A percentile compares a stretch with the other conserved stretches of the same genome.
Conservation (phyloP, 2,113 vertebrate genomes). For the Festucalex cinctus region DNA sequence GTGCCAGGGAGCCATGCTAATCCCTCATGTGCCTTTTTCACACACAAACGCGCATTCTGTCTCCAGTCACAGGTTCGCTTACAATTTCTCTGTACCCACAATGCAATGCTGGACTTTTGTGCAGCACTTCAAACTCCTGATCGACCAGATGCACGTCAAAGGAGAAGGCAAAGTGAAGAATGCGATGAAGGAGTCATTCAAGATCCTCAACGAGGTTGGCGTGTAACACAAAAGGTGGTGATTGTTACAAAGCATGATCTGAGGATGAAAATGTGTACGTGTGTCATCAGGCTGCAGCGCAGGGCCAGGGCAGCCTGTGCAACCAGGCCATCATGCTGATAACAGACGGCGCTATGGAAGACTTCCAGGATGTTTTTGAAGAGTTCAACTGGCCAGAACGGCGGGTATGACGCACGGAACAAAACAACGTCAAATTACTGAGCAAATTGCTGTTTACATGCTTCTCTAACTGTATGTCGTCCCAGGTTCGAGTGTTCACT, state of each 20-base stretch:
- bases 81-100: neutral
- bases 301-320: slow-evolving; percentile 86
- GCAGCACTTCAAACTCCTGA: slow-evolving; percentile 92
- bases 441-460: neutral
- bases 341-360: slow-evolving; percentile 91
- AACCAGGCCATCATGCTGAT: slow-evolving; percentile 98
- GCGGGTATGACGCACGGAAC: slow-evolving; percentile 72
- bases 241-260: neutral
- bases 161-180: slow-evolving; percentile 87
- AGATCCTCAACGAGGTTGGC: slow-evolving; percentile 87
- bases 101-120: neutral
- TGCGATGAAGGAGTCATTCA: slow-evolving; percentile 89
- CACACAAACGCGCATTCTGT: neutral
- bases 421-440: neutral
- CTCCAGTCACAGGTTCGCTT: neutral
- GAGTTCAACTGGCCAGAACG: slow-evolving; percentile 92
- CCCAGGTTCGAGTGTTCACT: slow-evolving; percentile 92
- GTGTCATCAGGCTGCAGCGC: slow-evolving; percentile 57
- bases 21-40: slow-evolving; percentile 17
- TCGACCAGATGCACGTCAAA: slow-evolving; percentile 85
- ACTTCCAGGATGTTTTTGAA: slow-evolving; percentile 86
- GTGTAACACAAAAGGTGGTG: too few species aligned
- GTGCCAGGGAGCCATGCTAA: slow-evolving; percentile 30
- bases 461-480: neutral
- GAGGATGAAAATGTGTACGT: neutral